These are phyloP conservation scores for Brassicogethes aeneus DNA, from an alignment of 2,888 invertebrate genomes.

Conservation along the genomic window DNA sequence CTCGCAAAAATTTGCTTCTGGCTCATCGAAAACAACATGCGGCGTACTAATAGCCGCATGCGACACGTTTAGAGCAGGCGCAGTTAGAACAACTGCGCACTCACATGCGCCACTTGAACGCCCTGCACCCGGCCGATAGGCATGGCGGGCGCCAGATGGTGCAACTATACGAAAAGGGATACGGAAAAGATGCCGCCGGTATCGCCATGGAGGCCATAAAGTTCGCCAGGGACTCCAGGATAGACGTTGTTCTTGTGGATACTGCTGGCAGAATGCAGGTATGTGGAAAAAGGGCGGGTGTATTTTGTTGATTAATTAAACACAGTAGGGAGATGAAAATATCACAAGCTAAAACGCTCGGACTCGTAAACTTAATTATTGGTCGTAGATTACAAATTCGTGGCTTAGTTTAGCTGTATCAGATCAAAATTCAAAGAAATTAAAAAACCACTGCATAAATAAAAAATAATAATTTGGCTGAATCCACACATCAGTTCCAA, in stretches of 20 bases:
- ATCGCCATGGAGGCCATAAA: conserved; percentile 97
- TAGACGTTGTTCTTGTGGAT: conserved; percentile 94
- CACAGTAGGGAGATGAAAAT: no score
- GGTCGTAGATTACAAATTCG: no score
- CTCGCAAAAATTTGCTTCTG: conserved; percentile 99
- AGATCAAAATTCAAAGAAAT: no score
- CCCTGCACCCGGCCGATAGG: conserved; percentile 74
- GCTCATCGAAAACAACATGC: conserved; percentile 94
- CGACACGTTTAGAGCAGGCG: conserved; percentile 98
- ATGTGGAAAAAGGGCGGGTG: no score
- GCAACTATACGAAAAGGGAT: conserved; percentile 92
- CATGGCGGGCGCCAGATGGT: conserved; percentile 75
- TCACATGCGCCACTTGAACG: conserved; percentile 86
- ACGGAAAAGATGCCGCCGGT: conserved; percentile 97
- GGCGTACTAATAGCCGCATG: conserved; percentile 97
- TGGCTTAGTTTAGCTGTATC: no score
- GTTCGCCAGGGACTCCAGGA: conserved; percentile 68
- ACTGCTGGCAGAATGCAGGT: conserved; percentile 98
- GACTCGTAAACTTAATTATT: no score
- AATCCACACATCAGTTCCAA: no score
- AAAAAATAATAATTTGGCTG: no score
- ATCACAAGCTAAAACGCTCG: no score
- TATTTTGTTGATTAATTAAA: no score
- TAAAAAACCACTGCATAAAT: no score
- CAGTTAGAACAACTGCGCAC: conserved; percentile 97